Percentiles rank a stretch among this genome's conserved stretches.
These are phyloP conservation scores for Scomber scombrus DNA, from an alignment of 2,113 vertebrate genomes.

Conservation along the genomic window DNA sequence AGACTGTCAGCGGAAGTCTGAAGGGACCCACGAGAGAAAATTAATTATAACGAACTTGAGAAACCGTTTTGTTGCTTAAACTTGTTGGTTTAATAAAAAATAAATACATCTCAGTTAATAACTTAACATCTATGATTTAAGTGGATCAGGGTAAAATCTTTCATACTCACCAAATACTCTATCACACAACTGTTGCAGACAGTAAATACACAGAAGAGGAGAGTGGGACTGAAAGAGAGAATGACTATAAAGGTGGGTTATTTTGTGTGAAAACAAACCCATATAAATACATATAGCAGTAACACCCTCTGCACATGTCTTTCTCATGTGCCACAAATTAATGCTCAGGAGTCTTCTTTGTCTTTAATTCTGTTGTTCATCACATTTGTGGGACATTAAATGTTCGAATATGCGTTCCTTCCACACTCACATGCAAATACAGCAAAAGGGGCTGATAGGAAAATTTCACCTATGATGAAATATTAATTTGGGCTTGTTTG, in stretches of 20 bases:
- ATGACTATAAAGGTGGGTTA: neutral
- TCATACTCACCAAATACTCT: neutral
- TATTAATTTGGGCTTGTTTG: constrained; percentile 55
- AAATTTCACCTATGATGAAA: constrained; percentile 59
- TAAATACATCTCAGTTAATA: too few relatives aligned
- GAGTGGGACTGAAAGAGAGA: neutral
- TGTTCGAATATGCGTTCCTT: constrained; percentile 5
- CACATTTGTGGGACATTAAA: constrained; percentile 53
- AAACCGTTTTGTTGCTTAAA: too few relatives aligned
- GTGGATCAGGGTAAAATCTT: too few relatives aligned
- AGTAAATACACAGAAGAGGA: neutral
- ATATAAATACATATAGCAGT: constrained; percentile 20
- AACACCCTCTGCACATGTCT: neutral
- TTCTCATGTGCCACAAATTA: constrained; percentile 45
- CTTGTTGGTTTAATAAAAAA: too few relatives aligned
- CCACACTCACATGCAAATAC: constrained; percentile 22
- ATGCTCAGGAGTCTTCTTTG: constrained; percentile 59
- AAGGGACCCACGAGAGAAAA: too few relatives aligned
- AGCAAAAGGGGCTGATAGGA: constrained; percentile 45
- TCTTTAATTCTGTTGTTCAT: constrained; percentile 48
- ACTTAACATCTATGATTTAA: too few relatives aligned
- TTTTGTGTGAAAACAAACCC: constrained; percentile 4
- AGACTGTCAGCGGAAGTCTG: too few relatives aligned
- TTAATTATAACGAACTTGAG: too few relatives aligned
- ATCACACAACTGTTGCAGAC: neutral